Evolutionary conservation across 2,888 invertebrate species (phyloP), one percentile per base, ranked within the genome.

Genomic region (Drosophila phalerata): DNA sequence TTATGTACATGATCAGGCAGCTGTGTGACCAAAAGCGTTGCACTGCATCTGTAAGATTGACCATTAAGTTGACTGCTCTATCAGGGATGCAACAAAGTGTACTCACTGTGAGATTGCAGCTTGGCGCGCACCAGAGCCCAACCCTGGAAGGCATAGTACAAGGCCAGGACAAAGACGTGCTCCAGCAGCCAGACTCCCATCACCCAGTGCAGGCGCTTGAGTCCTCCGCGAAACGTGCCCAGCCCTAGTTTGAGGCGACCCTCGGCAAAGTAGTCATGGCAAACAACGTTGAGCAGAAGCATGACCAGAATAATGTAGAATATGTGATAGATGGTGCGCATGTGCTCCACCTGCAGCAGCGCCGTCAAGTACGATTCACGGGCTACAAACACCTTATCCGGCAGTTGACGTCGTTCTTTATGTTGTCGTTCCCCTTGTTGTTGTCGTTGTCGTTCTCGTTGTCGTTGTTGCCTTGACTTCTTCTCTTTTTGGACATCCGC

Each of bases 241-340:
- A 96, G 92, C 30, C 95, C 95, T 15, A 91, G 19, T 49, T 84
- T 79, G 25, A 85, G 45, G 28, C 57, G 72, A 8, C 84, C 97
- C 71, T 94, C 94, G 72, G 96, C 95, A 63, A 96, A 93, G 83
- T 96, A 94, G 90, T 97, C 97, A 85, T 95, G 94, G 40, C 80
- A 90, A 11, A 95, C 93, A 19, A 95, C 93, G 6, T 96, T 96
- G 85, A 97, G 95, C 62, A 96, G 92, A 55, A 96, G 94, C 73
- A 97, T 93, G 57, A 97, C 93, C 37, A 98, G 93, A 76, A 96
- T 95, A 17, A 96, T 96, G 49, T 96, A 94, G 92, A 97, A 97
- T 76, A 98, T 95, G 91, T 98, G 96, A 91, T 97, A 97, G 77
- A 98, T 95, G 3, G 97, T 96, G 83, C 95, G 94, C 84, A 98